These are phyloP conservation scores for Cantharis lateralis DNA, from an alignment of 2,888 invertebrate genomes.

Conservation along the genomic window DNA sequence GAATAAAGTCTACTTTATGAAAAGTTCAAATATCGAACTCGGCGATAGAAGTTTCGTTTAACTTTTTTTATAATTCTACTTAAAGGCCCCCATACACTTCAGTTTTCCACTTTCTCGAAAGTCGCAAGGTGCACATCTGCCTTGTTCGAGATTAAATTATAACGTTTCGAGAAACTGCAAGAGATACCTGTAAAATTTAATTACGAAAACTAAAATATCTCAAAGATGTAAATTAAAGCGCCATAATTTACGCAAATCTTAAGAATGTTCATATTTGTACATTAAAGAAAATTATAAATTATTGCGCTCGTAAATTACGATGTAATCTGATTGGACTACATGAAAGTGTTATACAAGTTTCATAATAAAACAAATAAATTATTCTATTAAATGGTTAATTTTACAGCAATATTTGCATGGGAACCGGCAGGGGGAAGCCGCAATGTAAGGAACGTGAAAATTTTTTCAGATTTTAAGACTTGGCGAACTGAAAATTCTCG, in stretches of 20 bases:
- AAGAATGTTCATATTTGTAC: background rate
- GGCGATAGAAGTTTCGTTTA: background rate
- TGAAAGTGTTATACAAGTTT: background rate
- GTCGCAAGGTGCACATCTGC: background rate
- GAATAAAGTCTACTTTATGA: constrained; percentile 29
- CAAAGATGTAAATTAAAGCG: background rate
- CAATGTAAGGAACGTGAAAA: background rate
- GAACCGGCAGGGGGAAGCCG: background rate
- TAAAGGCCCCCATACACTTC: background rate
- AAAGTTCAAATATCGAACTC: constrained; percentile 17
- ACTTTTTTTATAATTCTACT: background rate
- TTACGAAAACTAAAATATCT: background rate
- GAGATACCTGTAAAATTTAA: background rate
- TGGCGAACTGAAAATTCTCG: background rate
- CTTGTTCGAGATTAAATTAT: background rate
- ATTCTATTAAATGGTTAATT: background rate
- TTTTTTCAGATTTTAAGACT: background rate
- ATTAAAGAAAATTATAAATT: background rate
- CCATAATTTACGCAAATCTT: background rate
- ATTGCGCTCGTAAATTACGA: background rate
- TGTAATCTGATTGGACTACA: background rate
- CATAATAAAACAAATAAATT: background rate
- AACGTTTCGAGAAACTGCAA: background rate
- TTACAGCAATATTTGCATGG: background rate
- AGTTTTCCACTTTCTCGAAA: too few species aligned